Conservation (phyloP, 2,888 invertebrate species). For the Bombylius discolor region DNA sequence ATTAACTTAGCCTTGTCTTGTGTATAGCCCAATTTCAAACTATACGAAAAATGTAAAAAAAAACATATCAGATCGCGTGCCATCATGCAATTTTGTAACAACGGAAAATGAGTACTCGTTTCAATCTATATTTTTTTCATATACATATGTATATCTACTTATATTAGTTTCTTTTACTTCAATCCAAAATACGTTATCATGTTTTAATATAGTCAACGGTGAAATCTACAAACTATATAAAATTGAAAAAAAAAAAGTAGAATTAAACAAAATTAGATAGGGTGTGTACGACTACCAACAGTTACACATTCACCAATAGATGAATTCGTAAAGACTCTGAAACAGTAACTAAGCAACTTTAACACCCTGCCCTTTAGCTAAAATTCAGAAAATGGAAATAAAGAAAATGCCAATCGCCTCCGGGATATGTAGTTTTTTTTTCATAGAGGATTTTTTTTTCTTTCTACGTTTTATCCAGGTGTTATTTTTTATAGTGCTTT, state of each 20-base stretch:
- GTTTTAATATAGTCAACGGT: not conserved
- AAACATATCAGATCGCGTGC: slow-evolving; percentile 24
- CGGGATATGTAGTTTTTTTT: no score
- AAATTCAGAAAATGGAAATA: slow-evolving; percentile 6
- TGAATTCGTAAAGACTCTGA: no score
- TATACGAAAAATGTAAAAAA: not conserved
- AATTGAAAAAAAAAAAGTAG: no score
- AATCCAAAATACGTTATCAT: not conserved
- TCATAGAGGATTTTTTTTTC: not conserved
- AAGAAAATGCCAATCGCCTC: slow-evolving; percentile 7
- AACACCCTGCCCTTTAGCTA: not conserved
- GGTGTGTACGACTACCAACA: not conserved
- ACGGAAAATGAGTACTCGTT: slow-evolving; percentile 8
- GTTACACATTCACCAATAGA: not conserved
- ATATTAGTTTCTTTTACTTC: not conserved
- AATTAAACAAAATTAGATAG: not conserved
- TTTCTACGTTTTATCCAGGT: not conserved
- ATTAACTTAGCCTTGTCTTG: not conserved
- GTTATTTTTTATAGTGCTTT: not conserved
- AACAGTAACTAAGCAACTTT: not conserved
- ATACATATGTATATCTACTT: not conserved
- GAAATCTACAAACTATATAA: not conserved
- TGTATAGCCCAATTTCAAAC: slow-evolving; percentile 6
- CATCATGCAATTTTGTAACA: slow-evolving; percentile 32
- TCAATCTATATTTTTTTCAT: slow-evolving; percentile 2